A percentile compares a stretch with the other conserved stretches of the same genome.
phyloP scores from a whole-genome alignment of 2,113 vertebrate species.

The Chaenocephalus aceratus region DNA sequence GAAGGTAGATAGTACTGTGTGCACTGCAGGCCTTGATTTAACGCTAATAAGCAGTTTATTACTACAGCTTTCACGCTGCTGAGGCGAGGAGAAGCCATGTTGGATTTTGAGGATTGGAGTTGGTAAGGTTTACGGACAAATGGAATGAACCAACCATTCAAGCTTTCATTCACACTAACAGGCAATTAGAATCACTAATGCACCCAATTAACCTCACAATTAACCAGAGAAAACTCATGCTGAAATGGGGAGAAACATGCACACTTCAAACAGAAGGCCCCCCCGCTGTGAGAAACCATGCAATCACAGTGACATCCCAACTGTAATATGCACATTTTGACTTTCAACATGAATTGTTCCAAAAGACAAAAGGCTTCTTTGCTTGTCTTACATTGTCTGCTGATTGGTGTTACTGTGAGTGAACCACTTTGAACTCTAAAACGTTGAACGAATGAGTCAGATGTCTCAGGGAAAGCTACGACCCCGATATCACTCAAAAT shows the following conservation, averaged over 20 bases:
- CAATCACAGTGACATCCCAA: neutral
- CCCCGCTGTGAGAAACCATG: neutral
- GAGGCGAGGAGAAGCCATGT: no score
- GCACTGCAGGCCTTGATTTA: no score
- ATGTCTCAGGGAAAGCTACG: neutral
- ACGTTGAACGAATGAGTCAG: neutral
- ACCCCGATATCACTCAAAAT: neutral
- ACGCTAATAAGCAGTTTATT: no score
- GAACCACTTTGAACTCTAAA: constrained; percentile 5
- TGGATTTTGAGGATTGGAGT: no score
- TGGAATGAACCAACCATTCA: neutral
- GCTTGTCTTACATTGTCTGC: neutral
- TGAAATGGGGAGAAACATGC: no score
- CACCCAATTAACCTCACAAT: neutral
- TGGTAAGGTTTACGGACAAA: no score
- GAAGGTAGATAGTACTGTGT: no score
- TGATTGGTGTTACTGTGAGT: constrained; percentile 8
- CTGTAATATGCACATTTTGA: neutral
- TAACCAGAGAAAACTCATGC: neutral
- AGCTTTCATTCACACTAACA: neutral
- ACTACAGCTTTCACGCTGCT: no score
- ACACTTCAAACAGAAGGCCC: neutral
- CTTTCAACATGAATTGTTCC: neutral
- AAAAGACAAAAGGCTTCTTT: neutral
- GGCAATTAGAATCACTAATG: constrained; percentile 3